These are phyloP conservation scores for Spongilla lacustris DNA, from an alignment of 37 sponge, comb jelly and placozoan genomes.

Conservation along the genomic window DNA sequence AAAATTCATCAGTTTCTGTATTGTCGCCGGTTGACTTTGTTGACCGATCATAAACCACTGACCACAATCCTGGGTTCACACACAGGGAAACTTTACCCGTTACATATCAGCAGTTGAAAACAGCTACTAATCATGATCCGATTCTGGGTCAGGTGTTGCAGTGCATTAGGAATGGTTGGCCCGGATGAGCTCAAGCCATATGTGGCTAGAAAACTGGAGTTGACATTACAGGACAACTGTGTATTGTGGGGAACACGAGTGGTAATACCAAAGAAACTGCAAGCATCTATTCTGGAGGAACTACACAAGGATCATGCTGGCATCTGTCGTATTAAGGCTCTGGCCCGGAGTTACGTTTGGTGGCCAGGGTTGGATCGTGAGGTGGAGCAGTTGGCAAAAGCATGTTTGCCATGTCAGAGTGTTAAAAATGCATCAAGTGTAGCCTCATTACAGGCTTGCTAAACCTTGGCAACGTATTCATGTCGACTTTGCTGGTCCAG, in stretches of 20 bases:
- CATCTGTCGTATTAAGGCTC: no score
- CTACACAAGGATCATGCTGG: conserved; percentile 18
- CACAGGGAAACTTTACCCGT: conserved; percentile 12
- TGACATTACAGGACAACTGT: conserved; percentile 30
- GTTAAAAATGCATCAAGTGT: no score
- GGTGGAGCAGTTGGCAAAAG: no score
- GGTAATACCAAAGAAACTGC: conserved; percentile 27
- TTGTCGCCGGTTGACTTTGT: conserved; percentile 24
- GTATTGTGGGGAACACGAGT: conserved; percentile 42
- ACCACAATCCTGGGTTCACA: no score
- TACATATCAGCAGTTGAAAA: conserved; percentile 23
- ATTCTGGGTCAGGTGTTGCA: conserved; percentile 45
- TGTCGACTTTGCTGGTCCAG: no score
- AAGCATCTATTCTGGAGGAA: conserved; percentile 17
- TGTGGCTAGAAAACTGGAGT: background rate
- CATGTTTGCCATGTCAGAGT: no score
- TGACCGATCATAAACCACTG: no score
- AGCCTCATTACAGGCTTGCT: no score
- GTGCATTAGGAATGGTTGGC: conserved; percentile 54
- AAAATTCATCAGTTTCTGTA: conserved; percentile 5
- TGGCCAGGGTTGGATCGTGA: no score
- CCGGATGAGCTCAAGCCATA: conserved; percentile 32
- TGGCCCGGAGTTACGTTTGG: no score
- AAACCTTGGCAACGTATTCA: no score
- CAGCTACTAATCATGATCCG: conserved; percentile 37